Conservation (phyloP, 30 jellyfish, hydroid and myxozoan genomes). For the Calvadosia cruxmelitensis region DNA sequence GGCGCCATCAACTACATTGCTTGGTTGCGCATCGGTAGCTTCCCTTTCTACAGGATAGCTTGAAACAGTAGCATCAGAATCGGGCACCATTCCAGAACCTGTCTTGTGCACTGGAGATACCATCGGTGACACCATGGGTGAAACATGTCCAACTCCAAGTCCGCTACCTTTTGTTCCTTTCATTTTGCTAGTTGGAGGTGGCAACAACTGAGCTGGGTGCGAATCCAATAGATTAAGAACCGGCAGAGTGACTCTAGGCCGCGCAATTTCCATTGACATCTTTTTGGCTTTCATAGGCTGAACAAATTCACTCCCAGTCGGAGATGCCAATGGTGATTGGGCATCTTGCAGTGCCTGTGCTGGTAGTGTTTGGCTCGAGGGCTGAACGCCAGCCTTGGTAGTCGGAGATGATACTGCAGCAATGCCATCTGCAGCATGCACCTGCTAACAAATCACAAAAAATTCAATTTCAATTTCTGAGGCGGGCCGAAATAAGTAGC, state of each 20-base stretch:
- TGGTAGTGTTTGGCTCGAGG: not conserved
- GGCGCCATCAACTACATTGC: not conserved
- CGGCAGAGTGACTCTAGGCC: slow-evolving; percentile 57
- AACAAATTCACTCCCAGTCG: not conserved
- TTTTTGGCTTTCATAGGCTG: slow-evolving; percentile 15
- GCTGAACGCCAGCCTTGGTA: not conserved
- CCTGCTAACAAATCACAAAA: too few species aligned
- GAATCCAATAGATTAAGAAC: slow-evolving; percentile 65
- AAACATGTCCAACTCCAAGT: slow-evolving; percentile 31
- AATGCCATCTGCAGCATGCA: not conserved
- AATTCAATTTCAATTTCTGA: too few species aligned
- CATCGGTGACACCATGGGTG: slow-evolving; percentile 27
- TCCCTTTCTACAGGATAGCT: not conserved
- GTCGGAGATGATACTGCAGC: not conserved
- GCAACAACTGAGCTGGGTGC: slow-evolving; percentile 86
- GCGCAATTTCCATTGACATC: slow-evolving; percentile 63
- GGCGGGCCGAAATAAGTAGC: too few species aligned
- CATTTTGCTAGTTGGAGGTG: slow-evolving; percentile 53
- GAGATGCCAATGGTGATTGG: not conserved
- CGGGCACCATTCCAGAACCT: too few species aligned
- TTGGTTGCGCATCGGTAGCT: not conserved
- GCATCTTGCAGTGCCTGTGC: not conserved
- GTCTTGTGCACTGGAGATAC: slow-evolving; percentile 28
- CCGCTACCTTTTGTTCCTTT: slow-evolving; percentile 19
- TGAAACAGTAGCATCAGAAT: not conserved